These are phyloP conservation scores for Heliconius nattereri DNA, from an alignment of 1,140 invertebrate genomes.

Conservation along the genomic window DNA sequence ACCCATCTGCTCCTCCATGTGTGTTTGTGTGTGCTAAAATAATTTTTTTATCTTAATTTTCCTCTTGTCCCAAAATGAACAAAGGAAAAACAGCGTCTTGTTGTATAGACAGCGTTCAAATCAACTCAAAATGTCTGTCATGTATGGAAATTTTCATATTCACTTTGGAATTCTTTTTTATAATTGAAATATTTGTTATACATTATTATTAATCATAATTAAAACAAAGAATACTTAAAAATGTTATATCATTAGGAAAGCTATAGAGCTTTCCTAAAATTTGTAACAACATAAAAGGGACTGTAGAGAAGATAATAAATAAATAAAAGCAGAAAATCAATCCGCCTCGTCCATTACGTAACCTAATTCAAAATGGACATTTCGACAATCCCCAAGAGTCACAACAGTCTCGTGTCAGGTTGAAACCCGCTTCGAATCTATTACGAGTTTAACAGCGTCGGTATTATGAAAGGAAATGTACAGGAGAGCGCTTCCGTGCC, in stretches of 20 bases:
- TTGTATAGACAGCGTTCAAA: neutral
- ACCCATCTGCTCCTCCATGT: conserved; percentile 2
- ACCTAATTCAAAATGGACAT: conserved; percentile 44
- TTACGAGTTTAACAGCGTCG: conserved; percentile 46
- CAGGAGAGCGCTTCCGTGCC: conserved; percentile 5
- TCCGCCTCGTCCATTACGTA: conserved; percentile 32
- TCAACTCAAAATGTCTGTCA: neutral
- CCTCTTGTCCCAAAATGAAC: neutral
- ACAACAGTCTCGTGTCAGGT: conserved; percentile 39
- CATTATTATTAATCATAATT: too few relatives aligned
- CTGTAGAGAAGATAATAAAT: conserved; percentile 5
- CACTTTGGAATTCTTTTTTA: too few relatives aligned
- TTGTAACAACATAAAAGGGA: neutral
- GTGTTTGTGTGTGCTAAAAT: neutral
- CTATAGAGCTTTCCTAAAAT: too few relatives aligned
- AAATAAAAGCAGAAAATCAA: conserved; percentile 37
- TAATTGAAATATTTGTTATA: too few relatives aligned
- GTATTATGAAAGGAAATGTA: conserved; percentile 36
- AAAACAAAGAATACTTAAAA: too few relatives aligned
- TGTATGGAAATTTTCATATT: too few relatives aligned
- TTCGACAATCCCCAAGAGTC: conserved; percentile 42
- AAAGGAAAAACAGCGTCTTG: neutral
- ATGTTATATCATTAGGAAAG: too few relatives aligned
- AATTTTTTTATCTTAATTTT: conserved; percentile 3
- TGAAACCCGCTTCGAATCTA: conserved; percentile 45